Evolutionary conservation across 2,888 invertebrate species (phyloP), one percentile per base, ranked within the genome.

Genomic region (Ashinkailepas kermadecensis): DNA sequence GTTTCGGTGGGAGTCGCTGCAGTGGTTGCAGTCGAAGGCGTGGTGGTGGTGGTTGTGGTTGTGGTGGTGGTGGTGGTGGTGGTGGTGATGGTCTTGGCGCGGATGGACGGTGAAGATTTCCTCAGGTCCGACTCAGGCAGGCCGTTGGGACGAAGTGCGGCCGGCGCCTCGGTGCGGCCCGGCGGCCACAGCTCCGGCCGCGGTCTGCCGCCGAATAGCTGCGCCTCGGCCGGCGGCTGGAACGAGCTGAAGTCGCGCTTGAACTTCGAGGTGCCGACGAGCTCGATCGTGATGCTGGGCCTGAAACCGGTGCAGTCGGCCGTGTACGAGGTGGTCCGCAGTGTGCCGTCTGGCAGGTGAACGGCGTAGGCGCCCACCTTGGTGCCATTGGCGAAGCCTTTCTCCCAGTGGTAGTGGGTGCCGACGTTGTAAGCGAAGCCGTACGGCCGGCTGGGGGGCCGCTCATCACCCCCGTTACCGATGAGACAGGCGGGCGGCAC

Each of bases 321-420:
- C 39, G 70, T 70, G 70, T 70, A 70, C 15, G 25, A 10, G 70
- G 70, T 70, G 70, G 70, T 70, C 0, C 70, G 70, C 12, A 70
- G 70, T 1, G 70, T 70, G 4, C 70, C 70, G 39, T 70, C 70
- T 15, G 70, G 70, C 39, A 70, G 39, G 39, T 70, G 70, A 4
- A 70, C 70, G 9, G 70, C 70, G 70, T 70, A 70, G 10, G 70
- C 70, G 39, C 70, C 70, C 39, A 70, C 15, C 70, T 70, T 70
- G 70, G 70, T 70, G 25, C 70, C 70, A 15, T 70, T 70, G 39
- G 70, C 70, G 70, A 70, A 70, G 39, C 70, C 70, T 12, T 39
- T 25, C 39, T 70, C 70, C 70, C 70, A 70, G 70, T 70, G 70
- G 70, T 70, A 70, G 39, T 70, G 70, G 15, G 70, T 70, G 39